Evolutionary conservation across 2,797 vertebrate genomes (phyloP), one percentile per base, ranked within the genome.

Genomic region (Catharus ustulatus): DNA sequence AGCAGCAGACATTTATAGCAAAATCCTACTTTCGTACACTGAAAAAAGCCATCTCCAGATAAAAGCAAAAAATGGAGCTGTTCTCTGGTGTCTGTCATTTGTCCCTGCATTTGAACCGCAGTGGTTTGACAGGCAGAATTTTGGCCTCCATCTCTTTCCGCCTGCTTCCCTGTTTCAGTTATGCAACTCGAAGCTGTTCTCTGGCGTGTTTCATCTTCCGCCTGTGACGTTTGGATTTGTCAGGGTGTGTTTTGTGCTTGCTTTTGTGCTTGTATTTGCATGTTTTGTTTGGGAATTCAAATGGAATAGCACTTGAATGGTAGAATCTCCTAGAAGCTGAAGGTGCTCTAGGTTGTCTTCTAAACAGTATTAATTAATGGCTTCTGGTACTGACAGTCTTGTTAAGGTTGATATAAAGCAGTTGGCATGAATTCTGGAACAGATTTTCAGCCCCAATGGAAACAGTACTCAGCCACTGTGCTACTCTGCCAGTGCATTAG

Each of bases 1-100:
- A 95, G 93, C 61, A 5, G 15, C 26, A 58, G 94, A 16, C 81
- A 94, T 96, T 94, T 94, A 94, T 95, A 96, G 94, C 84, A 91
- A 90, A 96, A 96, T 64, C 90, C 95, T 96, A 93, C 91, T 94
- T 95, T 90, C 19, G 0, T 40, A 42, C 34, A 61, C 92, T 88
- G 52, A 75, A 94, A 93, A 94, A 95, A 96, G 52, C 59, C 38
- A 77, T 42, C 85, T 94, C 83, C 20, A 84, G 93, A 87, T 93
- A 74, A 95, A 95, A 91, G 62, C 14, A 46, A 82, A 76, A 95
- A 92, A 86, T 23, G 26, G 76, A 92, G 59, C 84, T 93, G 42
- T 81, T 93, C 87, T 95, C 89, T 85, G 62, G 68, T 87, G 84
- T 22, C 89, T 93, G 88, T 92, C 84, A 16, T 42, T 85, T 77